Evolutionary conservation across 2,113 vertebrate species (phyloP), one percentile per base, ranked within the genome.

Genomic region (Himantopus leucocephalus): DNA sequence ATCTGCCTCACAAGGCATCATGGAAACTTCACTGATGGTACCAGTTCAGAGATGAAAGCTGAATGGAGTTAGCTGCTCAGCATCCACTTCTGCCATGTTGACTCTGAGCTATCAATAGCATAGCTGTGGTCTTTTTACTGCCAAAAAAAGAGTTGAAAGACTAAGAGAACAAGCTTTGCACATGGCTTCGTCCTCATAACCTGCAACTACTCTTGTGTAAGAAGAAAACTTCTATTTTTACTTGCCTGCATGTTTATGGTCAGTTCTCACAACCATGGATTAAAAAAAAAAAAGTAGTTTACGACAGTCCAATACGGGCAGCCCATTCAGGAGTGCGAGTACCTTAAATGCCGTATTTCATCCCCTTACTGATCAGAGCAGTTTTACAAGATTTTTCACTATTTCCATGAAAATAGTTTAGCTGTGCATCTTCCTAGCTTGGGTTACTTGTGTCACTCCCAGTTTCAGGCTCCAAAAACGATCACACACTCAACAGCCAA

Each of bases 11-110:
- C 27, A n/a, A 71, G 34, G 6, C 20, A 67, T 9, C n/a, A 3
- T 0, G 3, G n/a, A 53, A 70, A 48, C 34, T 3, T 58, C 45
- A 41, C 8, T 24, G 21, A 52, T 0, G 2, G 58, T n/a, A 41
- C 21, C 48, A 35, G 34, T 32, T 77, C 21, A 12, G 41, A 84
- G 86, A 59, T 2, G 5, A 39, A 50, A n/a, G 20, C 34, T 12
- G 60, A 74, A 20, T 12, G 6, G 10, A 56, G 13, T 50, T 58
- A 53, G 39, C 50, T 35, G 34, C n/a, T 66, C 62, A 53, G 19
- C 8, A 52, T 7, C 59, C 4, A 1, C 34, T 41, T 52, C 66
- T 10, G 43, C 39, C 6, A 3, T 1, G 13, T n/a, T 72, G 32
- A 32, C 71, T 47, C 74, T 50, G 29, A 74, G 14, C 41, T 34